Base-by-base conservation (phyloP, 2,797 vertebrate genomes). In the Takifugu ocellatus region DNA sequence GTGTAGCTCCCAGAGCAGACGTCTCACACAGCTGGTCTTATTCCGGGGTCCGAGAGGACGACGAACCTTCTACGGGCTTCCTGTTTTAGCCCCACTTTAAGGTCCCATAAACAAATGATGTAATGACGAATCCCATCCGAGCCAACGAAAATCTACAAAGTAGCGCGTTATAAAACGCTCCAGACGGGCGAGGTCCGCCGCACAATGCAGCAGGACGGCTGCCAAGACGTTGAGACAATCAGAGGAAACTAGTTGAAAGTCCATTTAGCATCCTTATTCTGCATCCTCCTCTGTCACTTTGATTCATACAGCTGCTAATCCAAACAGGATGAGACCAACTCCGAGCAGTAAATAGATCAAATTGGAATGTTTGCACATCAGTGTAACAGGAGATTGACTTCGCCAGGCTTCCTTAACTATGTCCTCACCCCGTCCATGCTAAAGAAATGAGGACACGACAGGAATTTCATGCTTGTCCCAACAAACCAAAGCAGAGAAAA, bases 171-270 rank as follows among this genome's bases (percentile, higher is more conserved):
- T 26, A 49, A 60, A 57, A 39, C 46, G 11, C 24, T 45, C 45
- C 69, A 75, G 68, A 72, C 15, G 25, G 74, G 75, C 8, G 70
- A 46, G 48, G 69, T 63, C 59, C 17, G 50, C 59, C 10, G 33
- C 67, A 67, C 66, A 65, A 54, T 59, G 31, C 51, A 64, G 58
- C 3, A 15, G 48, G 29, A 12, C 3, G 14, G 47, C 16, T 56
- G 70, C 75, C 80, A 79, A 53, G 63, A 62, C 39, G 1, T 29
- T 44, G 26, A 25, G 59, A 83, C 77, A 84, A 87, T 84, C 44
- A 58, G 21, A 79, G 79, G 81, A 84, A 85, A 65, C 56, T 65
- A 77, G 81, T 44, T 76, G 66, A 69, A 74, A 72, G 70, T 70
- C 48, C 48, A 74, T 78, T 65, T 66, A 56, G 66, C 63, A 50